Percentiles rank a stretch among this genome's conserved stretches.
Evolutionary conservation across 2,113 vertebrate genomes (phyloP).

Genomic region (Blennius ocellaris): DNA sequence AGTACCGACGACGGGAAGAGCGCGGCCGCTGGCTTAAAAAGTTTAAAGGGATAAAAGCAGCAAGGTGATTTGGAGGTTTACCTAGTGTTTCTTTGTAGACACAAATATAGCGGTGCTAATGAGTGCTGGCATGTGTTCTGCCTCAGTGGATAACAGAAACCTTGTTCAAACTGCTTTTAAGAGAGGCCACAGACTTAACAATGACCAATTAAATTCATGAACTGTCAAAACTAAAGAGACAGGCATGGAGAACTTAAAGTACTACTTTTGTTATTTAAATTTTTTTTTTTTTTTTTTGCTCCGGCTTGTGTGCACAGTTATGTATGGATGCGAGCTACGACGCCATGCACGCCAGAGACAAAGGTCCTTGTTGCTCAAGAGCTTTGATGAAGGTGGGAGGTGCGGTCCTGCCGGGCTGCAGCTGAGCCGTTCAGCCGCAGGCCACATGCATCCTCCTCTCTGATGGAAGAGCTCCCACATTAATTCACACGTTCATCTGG

Average conservation of each 20-base stretch:
- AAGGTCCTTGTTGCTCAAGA: constrained; percentile 29
- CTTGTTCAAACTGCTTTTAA: constrained; percentile 31
- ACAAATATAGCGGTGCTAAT: constrained; percentile 40
- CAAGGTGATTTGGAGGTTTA: too few relatives aligned
- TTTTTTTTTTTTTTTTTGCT: constrained; percentile 1
- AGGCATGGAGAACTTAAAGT: constrained; percentile 8
- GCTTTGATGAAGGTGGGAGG: constrained; percentile 5
- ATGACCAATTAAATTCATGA: constrained; percentile 58
- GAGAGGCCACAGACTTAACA: constrained; percentile 37
- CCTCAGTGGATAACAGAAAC: constrained; percentile 42
- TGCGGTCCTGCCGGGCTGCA: constrained; percentile 7
- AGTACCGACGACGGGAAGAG: too few relatives aligned
- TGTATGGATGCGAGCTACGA: constrained; percentile 18
- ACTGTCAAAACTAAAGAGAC: constrained; percentile 48
- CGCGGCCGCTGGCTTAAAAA: too few relatives aligned
- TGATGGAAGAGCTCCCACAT: not conserved
- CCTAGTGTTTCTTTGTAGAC: constrained; percentile 9
- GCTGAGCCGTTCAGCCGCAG: not conserved
- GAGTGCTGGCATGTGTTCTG: constrained; percentile 52
- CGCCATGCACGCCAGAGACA: not conserved
- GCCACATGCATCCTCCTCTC: constrained; percentile 4
- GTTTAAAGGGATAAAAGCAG: constrained; percentile 7
- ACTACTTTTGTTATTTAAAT: not conserved
- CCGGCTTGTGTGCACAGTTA: not conserved
- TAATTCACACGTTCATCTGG: too few relatives aligned